Percentiles rank a stretch among this genome's conserved stretches.
Evolutionary conservation across 2,888 invertebrate species (phyloP).

Genomic region (Trachelus stipa): DNA sequence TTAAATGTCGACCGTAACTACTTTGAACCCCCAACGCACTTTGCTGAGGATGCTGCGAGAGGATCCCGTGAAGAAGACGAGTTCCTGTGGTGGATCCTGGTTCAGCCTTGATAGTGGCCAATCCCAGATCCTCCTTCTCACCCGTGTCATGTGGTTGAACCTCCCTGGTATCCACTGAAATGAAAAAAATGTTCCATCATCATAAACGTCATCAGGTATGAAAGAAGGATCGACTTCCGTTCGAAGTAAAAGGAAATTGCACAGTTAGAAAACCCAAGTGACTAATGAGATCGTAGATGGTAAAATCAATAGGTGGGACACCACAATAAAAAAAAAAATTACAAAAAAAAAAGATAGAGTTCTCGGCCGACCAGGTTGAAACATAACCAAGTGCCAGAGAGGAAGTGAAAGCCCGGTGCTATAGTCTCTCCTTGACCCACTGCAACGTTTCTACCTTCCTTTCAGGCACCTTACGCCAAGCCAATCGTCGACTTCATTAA

Average conservation of each 20-base stretch:
- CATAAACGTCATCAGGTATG: too few species aligned
- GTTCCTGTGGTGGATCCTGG: constrained; percentile 59
- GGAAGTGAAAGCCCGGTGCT: constrained; percentile 64
- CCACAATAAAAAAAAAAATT: constrained; percentile 24
- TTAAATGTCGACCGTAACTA: constrained; percentile 60
- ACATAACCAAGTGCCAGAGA: constrained; percentile 54
- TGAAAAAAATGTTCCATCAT: constrained; percentile 32
- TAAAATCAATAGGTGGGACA: too few species aligned
- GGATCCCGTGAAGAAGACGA: constrained; percentile 73
- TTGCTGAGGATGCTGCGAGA: constrained; percentile 72
- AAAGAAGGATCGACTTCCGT: too few species aligned
- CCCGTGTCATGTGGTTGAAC: constrained; percentile 64
- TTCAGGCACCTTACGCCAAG: constrained; percentile 52
- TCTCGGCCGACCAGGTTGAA: constrained; percentile 30
- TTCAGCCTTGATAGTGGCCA: constrained; percentile 60
- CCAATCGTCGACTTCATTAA: constrained; percentile 61
- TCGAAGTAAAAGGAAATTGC: too few species aligned
- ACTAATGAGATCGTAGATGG: too few species aligned
- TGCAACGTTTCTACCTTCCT: constrained; percentile 66
- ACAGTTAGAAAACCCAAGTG: too few species aligned
- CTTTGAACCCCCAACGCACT: constrained; percentile 63
- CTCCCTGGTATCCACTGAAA: constrained; percentile 76
- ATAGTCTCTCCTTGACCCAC: constrained; percentile 66
- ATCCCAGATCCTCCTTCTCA: constrained; percentile 57
- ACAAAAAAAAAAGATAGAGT: constrained; percentile 27